Evolutionary conservation across 2,113 vertebrate genomes (phyloP), one percentile per base, ranked within the genome.

Genomic region (Gobius niger): DNA sequence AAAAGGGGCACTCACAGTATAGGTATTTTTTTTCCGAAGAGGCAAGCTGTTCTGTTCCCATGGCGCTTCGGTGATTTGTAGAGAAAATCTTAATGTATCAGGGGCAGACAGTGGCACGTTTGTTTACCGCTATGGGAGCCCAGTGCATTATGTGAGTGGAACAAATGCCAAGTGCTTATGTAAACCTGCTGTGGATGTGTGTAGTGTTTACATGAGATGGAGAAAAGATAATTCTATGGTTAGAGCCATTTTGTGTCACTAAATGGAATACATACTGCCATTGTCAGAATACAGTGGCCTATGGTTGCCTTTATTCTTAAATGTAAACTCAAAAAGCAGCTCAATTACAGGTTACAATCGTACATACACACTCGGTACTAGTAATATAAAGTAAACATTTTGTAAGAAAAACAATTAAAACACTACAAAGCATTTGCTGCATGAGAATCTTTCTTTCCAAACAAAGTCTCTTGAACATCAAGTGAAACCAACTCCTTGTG

Each of bases 1-100:
- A 69, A 82, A 82, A 44, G 16, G 52, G 52, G 52, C 67, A 62
- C 61, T 59, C 54, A 63, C 50, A 42, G 65, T 19, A 44, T 42
- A n/a, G 40, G 34, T 42, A 16, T 60, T 42, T 65, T 80, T 84
- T 78, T 81, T 56, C 46, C 14, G 67, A 66, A 78, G 63, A 72
- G 13, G 11, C 83, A 90, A 81, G 82, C 83, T 88, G 80, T 84
- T 84, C 56, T 66, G 62, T 67, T 82, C 82, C 84, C 75, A 15
- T 14, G 77, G 47, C 61, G 15, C 40, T 67, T 73, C 54, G 47
- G 59, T 79, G 65, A 84, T 80, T 83, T 82, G 72, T 73, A 63
- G 65, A 56, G 71, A 78, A 73, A 66, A 73, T 53, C 63, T 70
- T 71, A 82, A 85, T 75, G 78, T 82, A 79, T 70, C 72, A 72